Conservation (phyloP, 2,888 invertebrate species). For the Acanthosepion esculentum region DNA sequence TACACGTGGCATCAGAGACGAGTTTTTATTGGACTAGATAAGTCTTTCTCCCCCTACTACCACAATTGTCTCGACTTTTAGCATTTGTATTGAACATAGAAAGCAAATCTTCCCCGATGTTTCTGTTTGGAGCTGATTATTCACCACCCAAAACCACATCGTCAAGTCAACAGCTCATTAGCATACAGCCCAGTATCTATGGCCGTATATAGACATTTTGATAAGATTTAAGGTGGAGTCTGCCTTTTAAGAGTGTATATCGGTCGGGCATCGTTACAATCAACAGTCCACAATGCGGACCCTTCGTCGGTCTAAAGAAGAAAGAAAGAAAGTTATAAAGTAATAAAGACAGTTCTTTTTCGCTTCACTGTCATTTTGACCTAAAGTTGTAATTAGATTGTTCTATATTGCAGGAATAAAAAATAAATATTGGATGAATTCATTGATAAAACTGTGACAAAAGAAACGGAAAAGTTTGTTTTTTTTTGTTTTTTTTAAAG, state of each 20-base stretch:
- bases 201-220: conserved; percentile 23
- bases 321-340: background rate
- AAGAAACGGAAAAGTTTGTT: no score
- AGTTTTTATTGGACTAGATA: background rate
- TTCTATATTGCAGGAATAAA: no score
- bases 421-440: no score
- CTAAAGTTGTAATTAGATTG: no score
- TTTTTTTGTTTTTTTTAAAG: no score
- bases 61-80: background rate
- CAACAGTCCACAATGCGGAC: background rate
- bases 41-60: background rate
- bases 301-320: background rate
- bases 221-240: background rate
- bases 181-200: conserved; percentile 33
- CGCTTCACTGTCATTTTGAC: no score
- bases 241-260: background rate
- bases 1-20: background rate
- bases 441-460: no score
- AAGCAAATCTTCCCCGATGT: background rate
- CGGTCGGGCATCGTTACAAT: background rate
- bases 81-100: background rate
- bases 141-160: background rate
- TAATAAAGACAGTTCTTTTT: background rate
- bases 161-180: background rate
- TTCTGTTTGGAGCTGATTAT: background rate